A percentile compares a stretch with the other conserved stretches of the same genome.
Evolutionary conservation across 2,888 invertebrate genomes (phyloP).

Genomic region (Elegia similella): DNA sequence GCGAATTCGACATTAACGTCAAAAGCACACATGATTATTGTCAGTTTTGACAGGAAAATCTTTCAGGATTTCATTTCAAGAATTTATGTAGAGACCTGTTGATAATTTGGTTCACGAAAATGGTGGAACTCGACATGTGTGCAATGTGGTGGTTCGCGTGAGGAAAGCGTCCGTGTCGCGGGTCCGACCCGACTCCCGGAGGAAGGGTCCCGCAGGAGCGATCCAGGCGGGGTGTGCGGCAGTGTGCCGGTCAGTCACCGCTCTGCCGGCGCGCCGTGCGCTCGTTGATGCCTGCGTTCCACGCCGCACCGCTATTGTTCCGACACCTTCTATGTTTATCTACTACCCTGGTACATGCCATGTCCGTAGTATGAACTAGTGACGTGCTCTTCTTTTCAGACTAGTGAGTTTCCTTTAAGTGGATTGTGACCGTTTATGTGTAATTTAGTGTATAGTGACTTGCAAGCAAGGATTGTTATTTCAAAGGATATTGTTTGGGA

Average conservation of each 20-base stretch:
- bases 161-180: conserved; percentile 45
- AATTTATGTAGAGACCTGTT: neutral
- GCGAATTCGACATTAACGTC: conserved; percentile 5
- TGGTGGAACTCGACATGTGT: conserved; percentile 31
- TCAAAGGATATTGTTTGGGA: conserved; percentile 57
- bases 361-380: conserved; percentile 59
- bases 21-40: conserved; percentile 16
- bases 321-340: conserved; percentile 59
- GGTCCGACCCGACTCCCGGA: conserved; percentile 65
- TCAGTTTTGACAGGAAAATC: neutral
- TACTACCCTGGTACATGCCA: conserved; percentile 58
- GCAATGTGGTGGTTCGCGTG: conserved; percentile 49
- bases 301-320: conserved; percentile 50
- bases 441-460: conserved; percentile 65
- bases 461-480: conserved; percentile 56
- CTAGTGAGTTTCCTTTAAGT: conserved; percentile 46
- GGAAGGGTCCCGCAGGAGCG: conserved; percentile 75
- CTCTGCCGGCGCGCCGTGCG: conserved; percentile 72
- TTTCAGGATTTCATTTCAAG: neutral
- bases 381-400: conserved; percentile 59
- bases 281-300: conserved; percentile 52
- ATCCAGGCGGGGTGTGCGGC: conserved; percentile 73
- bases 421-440: conserved; percentile 71
- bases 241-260: conserved; percentile 81
- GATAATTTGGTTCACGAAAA: conserved; percentile 26